These are phyloP conservation scores for Colistium nudipinnis DNA, from an alignment of 2,113 vertebrate genomes.

Conservation along the genomic window DNA sequence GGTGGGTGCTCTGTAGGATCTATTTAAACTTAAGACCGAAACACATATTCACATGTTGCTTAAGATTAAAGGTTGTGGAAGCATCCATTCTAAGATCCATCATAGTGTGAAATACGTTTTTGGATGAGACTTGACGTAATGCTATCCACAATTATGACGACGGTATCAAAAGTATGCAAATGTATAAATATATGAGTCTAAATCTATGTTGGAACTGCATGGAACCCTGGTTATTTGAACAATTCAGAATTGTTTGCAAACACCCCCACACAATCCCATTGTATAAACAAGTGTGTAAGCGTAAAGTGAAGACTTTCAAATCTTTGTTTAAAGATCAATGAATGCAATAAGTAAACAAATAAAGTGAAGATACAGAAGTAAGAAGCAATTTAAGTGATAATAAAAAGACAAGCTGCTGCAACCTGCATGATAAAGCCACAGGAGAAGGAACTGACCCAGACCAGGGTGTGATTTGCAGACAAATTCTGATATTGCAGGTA, in stretches of 20 bases:
- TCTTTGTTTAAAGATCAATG: too few species aligned
- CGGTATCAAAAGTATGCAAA: conserved; percentile 1
- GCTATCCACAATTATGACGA: neutral
- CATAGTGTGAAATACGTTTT: conserved; percentile 22
- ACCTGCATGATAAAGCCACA: neutral
- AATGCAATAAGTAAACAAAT: too few species aligned
- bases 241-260: too few species aligned
- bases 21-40: neutral
- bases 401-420: conserved; percentile 13
- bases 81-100: conserved; percentile 16
- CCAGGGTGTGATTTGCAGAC: too few species aligned
- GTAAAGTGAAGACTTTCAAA: too few species aligned
- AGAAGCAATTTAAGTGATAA: too few species aligned
- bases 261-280: too few species aligned
- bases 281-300: too few species aligned
- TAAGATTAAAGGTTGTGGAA: neutral
- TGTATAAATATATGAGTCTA: conserved; percentile 16
- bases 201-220: neutral
- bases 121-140: neutral
- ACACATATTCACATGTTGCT: neutral
- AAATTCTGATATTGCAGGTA: too few species aligned
- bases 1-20: neutral
- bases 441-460: too few species aligned
- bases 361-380: too few species aligned
- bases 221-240: neutral